Percentiles rank a stretch among this genome's conserved stretches.
These are phyloP conservation scores for Rhingia rostrata DNA, from an alignment of 2,888 invertebrate genomes.

Conservation along the genomic window DNA sequence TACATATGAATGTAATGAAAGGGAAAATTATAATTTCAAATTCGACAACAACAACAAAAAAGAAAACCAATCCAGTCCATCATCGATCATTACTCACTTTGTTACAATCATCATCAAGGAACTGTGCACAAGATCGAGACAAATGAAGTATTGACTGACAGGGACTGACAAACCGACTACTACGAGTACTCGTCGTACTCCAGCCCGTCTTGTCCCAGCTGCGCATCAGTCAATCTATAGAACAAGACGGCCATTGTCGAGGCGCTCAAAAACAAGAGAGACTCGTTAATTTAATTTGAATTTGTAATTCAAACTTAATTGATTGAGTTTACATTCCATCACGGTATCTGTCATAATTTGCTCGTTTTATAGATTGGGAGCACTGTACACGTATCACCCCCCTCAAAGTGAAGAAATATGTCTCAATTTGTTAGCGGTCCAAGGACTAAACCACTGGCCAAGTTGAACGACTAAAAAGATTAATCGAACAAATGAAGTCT, in stretches of 20 bases:
- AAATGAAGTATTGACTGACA: slow-evolving; percentile 49
- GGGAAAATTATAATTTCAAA: slow-evolving; percentile 47
- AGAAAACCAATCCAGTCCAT: slow-evolving; percentile 32
- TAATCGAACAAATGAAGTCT: slow-evolving; percentile 44
- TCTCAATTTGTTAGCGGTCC: slow-evolving; percentile 34
- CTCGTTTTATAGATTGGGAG: slow-evolving; percentile 8
- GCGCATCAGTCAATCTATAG: slow-evolving; percentile 26
- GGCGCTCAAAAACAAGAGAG: slow-evolving; percentile 1
- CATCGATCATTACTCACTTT: slow-evolving; percentile 65
- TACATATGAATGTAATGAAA: slow-evolving; percentile 26
- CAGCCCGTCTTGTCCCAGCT: no score
- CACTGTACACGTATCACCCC: background rate
- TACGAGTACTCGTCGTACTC: background rate
- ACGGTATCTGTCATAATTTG: slow-evolving; percentile 18
- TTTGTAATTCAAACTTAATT: slow-evolving; percentile 66
- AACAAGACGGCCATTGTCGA: background rate
- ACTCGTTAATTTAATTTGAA: slow-evolving; percentile 67
- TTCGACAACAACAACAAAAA: slow-evolving; percentile 1
- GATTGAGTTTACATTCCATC: slow-evolving; percentile 34
- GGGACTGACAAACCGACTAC: slow-evolving; percentile 42
- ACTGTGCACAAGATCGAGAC: slow-evolving; percentile 13
- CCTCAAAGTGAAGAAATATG: slow-evolving; percentile 4
- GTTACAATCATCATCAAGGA: slow-evolving; percentile 45
- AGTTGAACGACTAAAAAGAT: slow-evolving; percentile 21
- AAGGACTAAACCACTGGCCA: background rate